Percentiles rank a stretch among this genome's conserved stretches.
These are phyloP conservation scores for Synergus itoensis DNA, from an alignment of 2,888 invertebrate species.

Conservation along the genomic window DNA sequence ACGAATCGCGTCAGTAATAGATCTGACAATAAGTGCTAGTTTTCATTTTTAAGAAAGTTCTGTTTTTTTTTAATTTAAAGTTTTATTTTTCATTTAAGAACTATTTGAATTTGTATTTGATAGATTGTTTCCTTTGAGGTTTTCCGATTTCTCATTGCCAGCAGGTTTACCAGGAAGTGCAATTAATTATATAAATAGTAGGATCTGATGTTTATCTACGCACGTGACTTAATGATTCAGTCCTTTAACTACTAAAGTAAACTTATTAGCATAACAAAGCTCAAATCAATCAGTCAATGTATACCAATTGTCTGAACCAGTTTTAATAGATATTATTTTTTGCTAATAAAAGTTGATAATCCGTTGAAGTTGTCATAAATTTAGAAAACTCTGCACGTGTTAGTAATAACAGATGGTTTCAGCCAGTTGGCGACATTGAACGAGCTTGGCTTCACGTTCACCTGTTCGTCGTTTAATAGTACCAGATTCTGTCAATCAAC, in stretches of 20 bases:
- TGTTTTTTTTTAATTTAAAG: background rate
- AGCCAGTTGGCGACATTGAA: slow-evolving; percentile 1
- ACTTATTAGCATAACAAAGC: no score
- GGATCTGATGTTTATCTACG: no score
- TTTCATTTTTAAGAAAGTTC: background rate
- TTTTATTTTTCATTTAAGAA: background rate
- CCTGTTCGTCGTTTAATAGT: background rate
- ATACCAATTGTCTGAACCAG: background rate
- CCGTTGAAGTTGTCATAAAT: background rate
- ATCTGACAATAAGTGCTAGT: slow-evolving; percentile 17
- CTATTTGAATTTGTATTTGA: background rate
- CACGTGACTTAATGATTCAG: no score
- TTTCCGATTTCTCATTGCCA: no score
- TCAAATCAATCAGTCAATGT: no score
- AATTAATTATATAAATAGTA: no score
- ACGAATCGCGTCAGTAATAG: slow-evolving; percentile 52
- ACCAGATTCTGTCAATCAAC: background rate
- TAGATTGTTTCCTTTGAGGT: background rate
- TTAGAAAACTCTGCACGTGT: background rate
- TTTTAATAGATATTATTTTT: background rate
- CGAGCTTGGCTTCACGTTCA: background rate
- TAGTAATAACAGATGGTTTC: background rate
- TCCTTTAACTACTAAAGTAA: no score
- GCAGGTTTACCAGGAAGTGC: no score
- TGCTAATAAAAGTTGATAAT: background rate